These are phyloP conservation scores for Palythoa heliodiscus DNA, from an alignment of 92 coral and sea anemone species.

Conservation along the genomic window DNA sequence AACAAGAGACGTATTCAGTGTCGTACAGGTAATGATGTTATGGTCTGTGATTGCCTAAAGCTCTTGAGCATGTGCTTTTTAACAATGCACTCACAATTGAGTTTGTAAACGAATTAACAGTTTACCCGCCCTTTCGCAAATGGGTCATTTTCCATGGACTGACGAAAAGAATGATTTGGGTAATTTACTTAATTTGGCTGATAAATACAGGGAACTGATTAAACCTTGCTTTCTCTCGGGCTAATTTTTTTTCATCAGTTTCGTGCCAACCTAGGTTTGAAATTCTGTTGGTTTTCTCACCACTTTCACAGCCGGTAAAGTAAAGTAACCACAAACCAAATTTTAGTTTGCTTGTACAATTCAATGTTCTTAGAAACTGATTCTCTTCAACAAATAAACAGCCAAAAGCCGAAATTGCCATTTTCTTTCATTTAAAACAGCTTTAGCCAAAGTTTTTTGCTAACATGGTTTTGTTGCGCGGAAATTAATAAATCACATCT, in stretches of 20 bases:
- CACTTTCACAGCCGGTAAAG: too few relatives aligned
- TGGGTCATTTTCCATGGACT: slow-evolving; percentile 26
- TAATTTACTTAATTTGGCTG: slow-evolving; percentile 38
- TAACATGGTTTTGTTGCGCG: not conserved
- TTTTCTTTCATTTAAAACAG: not conserved
- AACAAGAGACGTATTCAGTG: not conserved
- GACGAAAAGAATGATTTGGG: slow-evolving; percentile 5
- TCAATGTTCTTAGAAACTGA: not conserved
- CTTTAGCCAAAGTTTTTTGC: not conserved
- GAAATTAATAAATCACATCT: slow-evolving; percentile 1
- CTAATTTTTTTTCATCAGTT: not conserved
- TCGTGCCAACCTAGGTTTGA: not conserved
- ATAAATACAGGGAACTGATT: slow-evolving; percentile 15
- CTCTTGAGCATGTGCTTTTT: slow-evolving; percentile 41
- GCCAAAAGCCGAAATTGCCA: not conserved
- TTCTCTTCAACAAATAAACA: not conserved
- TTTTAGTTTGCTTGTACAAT: not conserved
- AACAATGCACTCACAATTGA: slow-evolving; percentile 42
- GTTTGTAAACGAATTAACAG: slow-evolving; percentile 42
- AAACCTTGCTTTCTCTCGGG: not conserved
- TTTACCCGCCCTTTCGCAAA: slow-evolving; percentile 46
- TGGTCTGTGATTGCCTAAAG: slow-evolving; percentile 38
- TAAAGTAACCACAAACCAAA: not conserved
- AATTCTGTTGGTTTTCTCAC: not conserved
- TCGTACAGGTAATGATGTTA: not conserved